Conservation (phyloP, 2,113 vertebrate species). For the Pomatostomus ruficeps region DNA sequence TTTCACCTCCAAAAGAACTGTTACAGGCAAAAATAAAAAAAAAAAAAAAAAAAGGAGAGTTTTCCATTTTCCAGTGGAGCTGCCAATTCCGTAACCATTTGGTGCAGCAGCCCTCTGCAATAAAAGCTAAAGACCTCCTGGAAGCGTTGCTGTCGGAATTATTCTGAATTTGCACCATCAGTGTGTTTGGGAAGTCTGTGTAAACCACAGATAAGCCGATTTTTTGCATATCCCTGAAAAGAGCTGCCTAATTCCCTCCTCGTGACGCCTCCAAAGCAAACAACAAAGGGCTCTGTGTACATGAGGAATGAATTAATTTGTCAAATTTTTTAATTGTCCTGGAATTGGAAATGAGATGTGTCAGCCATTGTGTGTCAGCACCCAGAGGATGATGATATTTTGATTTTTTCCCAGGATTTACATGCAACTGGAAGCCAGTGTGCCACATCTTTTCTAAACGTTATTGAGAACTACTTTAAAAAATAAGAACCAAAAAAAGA, state of each 20-base stretch:
- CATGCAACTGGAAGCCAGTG: conserved; percentile 54
- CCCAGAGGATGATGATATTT: conserved; percentile 45
- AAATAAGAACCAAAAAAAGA: background rate
- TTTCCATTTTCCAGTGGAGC: background rate
- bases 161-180: conserved; percentile 22
- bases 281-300: background rate
- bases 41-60: too few species aligned
- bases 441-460: conserved; percentile 36
- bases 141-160: background rate
- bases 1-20: background rate
- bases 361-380: conserved; percentile 49
- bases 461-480: conserved; percentile 36
- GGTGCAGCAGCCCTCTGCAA: background rate
- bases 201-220: conserved; percentile 41
- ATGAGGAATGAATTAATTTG: conserved; percentile 29
- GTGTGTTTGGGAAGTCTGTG: conserved; percentile 37
- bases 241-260: background rate
- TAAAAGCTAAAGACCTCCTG: background rate
- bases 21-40: background rate
- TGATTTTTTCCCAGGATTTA: conserved; percentile 29
- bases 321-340: conserved; percentile 17
- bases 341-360: conserved; percentile 14
- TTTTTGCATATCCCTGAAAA: background rate
- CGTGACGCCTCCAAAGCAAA: background rate
- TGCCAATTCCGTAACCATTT: background rate